Base-by-base conservation (phyloP, 1,140 invertebrate species). In the Solenopsis invicta region DNA sequence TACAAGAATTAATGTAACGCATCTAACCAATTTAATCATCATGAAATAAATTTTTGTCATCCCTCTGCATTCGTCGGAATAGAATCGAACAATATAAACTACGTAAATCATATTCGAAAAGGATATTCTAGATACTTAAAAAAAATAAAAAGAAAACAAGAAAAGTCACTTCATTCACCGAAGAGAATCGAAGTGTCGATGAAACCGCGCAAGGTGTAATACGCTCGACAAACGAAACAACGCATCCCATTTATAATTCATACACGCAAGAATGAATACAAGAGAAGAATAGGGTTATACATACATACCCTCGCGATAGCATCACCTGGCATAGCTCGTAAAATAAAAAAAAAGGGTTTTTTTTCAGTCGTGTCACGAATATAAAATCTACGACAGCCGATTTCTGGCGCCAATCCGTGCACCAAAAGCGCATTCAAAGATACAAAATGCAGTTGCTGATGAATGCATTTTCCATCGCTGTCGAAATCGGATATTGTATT, bases 241-340 rank as follows among this genome's bases (percentile, higher is more conserved):
- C 41, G 16, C 21, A 24, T 59, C 16, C 50, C 52, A 82, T 82
- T 82, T 72, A 82, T 82, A 72, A 82, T 82, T 82, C 67, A 72
- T 21, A 45, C 18, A 45, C 5, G 24, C 29, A 50, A 52, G 45
- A 29, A 54, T 24, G 21, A 9, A 34, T 3, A 64, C 59, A 45
- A 50, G 2, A 72, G 78, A 72, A 71, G 18, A 71, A 72, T 34
- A n/a, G 78, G 54, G 16, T 50, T 72, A 82, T 81, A 71, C 78
- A 71, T 72, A 82, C 37, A 56, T 56, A 82, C 56, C 45, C 50
- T 13, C 41, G 52, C n/a, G 78, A 81, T 72, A 72, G 34, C 10
- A 82, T 72, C 67, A 69, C 41, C 37, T 12, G 34, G 16, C 29
- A 34, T 52, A 37, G 12, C 29, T 8, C 34, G 77, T 82, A 45